A percentile compares a stretch with the other conserved stretches of the same genome.
These are phyloP conservation scores for Pterophyllum scalare DNA, from an alignment of 2,113 vertebrate genomes.

Conservation along the genomic window DNA sequence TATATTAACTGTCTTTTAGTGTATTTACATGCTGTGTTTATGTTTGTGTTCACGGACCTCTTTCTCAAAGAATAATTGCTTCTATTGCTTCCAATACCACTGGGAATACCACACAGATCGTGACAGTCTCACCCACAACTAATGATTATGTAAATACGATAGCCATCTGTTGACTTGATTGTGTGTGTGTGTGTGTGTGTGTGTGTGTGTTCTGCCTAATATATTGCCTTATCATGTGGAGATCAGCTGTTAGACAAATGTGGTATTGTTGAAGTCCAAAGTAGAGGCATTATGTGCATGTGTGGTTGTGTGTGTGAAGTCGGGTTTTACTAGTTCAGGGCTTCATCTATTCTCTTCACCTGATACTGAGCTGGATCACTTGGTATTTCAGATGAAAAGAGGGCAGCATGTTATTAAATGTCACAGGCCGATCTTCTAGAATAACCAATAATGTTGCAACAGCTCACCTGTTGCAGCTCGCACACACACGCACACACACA, in stretches of 20 bases:
- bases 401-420: conserved; percentile 66
- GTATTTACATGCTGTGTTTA: not conserved
- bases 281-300: conserved; percentile 3
- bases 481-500: not conserved
- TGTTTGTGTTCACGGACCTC: not conserved
- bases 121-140: conserved; percentile 63
- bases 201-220: conserved; percentile 30
- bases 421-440: conserved; percentile 67
- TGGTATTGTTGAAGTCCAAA: conserved; percentile 58
- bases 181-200: conserved; percentile 25
- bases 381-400: conserved; percentile 56
- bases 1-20: not conserved
- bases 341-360: conserved; percentile 50
- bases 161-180: conserved; percentile 56
- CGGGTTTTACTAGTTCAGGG: conserved; percentile 39
- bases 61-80: conserved; percentile 49
- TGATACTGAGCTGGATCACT: conserved; percentile 58
- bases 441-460: conserved; percentile 66
- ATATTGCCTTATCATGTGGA: conserved; percentile 63
- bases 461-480: not conserved
- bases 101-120: conserved; percentile 36
- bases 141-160: conserved; percentile 68
- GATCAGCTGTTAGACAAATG: conserved; percentile 69
- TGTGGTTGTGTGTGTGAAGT: conserved; percentile 37
- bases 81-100: conserved; percentile 52